These are phyloP conservation scores for Drosophila mimica DNA, from an alignment of 2,888 invertebrate genomes.

Conservation along the genomic window DNA sequence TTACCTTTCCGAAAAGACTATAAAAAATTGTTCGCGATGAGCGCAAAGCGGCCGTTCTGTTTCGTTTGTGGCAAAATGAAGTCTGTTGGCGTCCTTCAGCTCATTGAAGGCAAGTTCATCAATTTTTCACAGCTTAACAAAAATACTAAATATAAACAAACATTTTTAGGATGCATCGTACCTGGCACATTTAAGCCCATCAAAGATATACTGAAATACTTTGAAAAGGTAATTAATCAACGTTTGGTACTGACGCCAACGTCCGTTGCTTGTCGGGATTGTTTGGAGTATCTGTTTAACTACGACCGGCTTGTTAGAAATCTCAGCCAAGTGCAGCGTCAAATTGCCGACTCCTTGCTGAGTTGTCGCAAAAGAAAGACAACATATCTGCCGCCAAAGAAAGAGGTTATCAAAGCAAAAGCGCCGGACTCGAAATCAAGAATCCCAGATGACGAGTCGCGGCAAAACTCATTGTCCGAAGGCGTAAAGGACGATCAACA, in stretches of 20 bases:
- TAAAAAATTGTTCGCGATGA: constrained; percentile 25
- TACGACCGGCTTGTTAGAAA: constrained; percentile 69
- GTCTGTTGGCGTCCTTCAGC: constrained; percentile 68
- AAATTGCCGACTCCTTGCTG: constrained; percentile 64
- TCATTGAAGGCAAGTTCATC: constrained; percentile 34
- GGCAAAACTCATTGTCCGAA: background rate
- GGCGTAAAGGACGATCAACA: constrained; percentile 5
- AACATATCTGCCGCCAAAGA: constrained; percentile 17
- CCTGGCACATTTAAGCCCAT: constrained; percentile 70
- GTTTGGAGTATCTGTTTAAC: constrained; percentile 69
- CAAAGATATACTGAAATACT: constrained; percentile 67
- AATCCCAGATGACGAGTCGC: background rate
- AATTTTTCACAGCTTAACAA: background rate
- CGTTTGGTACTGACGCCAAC: constrained; percentile 58
- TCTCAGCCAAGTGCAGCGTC: constrained; percentile 69
- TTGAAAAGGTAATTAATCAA: constrained; percentile 68
- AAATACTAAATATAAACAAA: background rate
- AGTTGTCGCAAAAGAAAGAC: constrained; percentile 57
- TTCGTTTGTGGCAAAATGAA: constrained; percentile 68
- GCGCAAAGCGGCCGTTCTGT: constrained; percentile 53
- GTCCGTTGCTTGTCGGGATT: constrained; percentile 66
- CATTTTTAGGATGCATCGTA: constrained; percentile 64
- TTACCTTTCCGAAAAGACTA: background rate
- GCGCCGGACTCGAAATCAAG: constrained; percentile 19
- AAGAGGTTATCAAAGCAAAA: constrained; percentile 36